Conservation (phyloP, 2,888 invertebrate species). For the Slavum lentiscoides region DNA sequence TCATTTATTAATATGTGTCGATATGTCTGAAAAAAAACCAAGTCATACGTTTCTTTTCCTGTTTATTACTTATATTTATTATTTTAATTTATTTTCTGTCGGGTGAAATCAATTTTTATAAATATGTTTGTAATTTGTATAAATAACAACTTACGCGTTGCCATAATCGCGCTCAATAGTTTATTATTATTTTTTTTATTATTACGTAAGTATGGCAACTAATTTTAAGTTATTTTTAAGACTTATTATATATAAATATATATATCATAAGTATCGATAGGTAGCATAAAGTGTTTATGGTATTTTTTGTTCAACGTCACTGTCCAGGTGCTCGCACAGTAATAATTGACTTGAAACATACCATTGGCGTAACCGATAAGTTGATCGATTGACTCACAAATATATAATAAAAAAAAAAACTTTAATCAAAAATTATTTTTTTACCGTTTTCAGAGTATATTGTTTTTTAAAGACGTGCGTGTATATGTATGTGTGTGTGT, state of each 20-base stretch:
- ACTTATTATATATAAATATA: not conserved
- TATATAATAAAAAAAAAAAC: constrained; percentile 11
- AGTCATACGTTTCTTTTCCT: constrained; percentile 5
- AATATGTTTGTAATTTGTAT: not conserved
- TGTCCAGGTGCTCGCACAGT: not conserved
- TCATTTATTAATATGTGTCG: not conserved
- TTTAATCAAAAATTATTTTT: not conserved
- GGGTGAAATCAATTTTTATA: constrained; percentile 10
- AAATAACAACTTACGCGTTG: not conserved
- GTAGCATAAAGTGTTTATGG: not conserved
- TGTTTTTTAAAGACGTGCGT: not conserved
- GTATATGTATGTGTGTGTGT: not conserved
- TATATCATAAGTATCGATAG: not conserved
- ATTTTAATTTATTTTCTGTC: constrained; percentile 12
- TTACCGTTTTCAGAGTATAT: constrained; percentile 16
- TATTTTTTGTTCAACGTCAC: constrained; percentile 6
- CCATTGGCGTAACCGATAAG: not conserved
- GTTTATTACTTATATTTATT: constrained; percentile 15
- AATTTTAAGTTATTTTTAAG: constrained; percentile 14
- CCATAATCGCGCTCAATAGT: constrained; percentile 44
- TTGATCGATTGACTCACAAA: constrained; percentile 21
- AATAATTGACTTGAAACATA: not conserved
- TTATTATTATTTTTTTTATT: constrained; percentile 2
- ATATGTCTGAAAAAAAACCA: constrained; percentile 1
- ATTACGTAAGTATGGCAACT: constrained; percentile 14